Base-by-base conservation (phyloP, 1,140 invertebrate species). In the Drosophila triauraria region DNA sequence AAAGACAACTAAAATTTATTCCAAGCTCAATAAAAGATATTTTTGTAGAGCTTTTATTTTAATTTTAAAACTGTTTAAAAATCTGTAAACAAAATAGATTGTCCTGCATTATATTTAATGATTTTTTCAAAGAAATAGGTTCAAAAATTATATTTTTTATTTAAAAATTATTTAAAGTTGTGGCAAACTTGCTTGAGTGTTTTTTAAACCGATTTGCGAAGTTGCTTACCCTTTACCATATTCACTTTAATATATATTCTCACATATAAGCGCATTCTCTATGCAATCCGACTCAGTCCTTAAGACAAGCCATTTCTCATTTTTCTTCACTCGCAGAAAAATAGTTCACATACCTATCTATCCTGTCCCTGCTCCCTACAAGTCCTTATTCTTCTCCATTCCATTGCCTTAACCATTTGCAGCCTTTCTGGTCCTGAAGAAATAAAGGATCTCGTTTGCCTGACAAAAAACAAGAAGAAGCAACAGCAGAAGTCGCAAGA, bases 361-460 rank as follows among this genome's bases (percentile, higher is more conserved):
- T 64, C 10, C 27, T 15, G 30, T 17, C 38, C 3, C 42, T 2
- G 9, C 12, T 25, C 27, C n/a, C 13, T 38, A 8, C 43, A 35
- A 44, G 20, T 35, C 20, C 35, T 58, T n/a, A 4, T 32, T n/a
- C 44, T 23, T 23, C 35, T 7, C 17, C 35, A 50, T 25, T 32
- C 30, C 25, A 35, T 20, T 54, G 13, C 44, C 27, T 35, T n/a
- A 27, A 58, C 67, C 38, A 71, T 72, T 72, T 60, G 27, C 67
- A 71, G 69, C 38, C 65, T 46, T 70, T 69, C 40, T 54, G 65
- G 48, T 71, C 20, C 53, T 30, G 46, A 72, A 72, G 67, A 48
- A 72, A 71, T 71, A 59, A 60, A 48, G 67, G 69, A 72, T 72
- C 69, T 72, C 68, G 38, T 60, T 72, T 70, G 65, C 60, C 60